Evolutionary conservation across 2,113 vertebrate species (phyloP), one percentile per base, ranked within the genome.

Genomic region (Coptodon rendalli): DNA sequence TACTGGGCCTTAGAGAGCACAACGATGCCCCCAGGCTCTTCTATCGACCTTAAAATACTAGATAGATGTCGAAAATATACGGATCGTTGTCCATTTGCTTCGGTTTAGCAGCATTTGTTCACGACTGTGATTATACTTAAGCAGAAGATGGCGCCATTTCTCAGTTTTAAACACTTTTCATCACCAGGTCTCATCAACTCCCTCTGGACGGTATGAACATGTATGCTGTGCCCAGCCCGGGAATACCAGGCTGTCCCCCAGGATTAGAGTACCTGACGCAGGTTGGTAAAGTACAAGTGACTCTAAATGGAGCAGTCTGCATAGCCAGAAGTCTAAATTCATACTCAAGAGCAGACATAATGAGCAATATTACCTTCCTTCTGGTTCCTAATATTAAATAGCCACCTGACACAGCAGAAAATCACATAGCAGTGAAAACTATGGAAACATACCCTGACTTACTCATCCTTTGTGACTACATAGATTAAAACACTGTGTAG

Each of bases 241-340:
- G 87, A 40, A 95, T 96, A 73, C 96, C 96, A 38, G 94, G 94
- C 38, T 96, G 95, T 61, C 96, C 96, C 6, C 95, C 95, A 3
- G 96, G 96, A 17, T n/a, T 97, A 80, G 96, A 97, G 17, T 97
- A 97, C 89, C 93, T 97, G 16, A 96, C 96, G 34, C 95, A 96
- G 94, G 96, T 96, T 76, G 89, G 52, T 48, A 6, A n/a, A 29
- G 17, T 43, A 11, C 22, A 27, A 24, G 53, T 81, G 13, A 11
- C 45, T 78, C 16, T 8, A 50, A 78, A 50, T 50, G 6, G 16
- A 78, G 3, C 24, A 78, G 31, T 76, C 14, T 76, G 68, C 68
- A 48, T 48, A 48, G 14, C 24, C 8, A 43, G 31, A 19, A 78
- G 71, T 31, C 71, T 50, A 76, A 48, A 76, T 19, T 48, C 24